Conservation (phyloP, 2,113 vertebrate genomes). For the Eonycteris spelaea region DNA sequence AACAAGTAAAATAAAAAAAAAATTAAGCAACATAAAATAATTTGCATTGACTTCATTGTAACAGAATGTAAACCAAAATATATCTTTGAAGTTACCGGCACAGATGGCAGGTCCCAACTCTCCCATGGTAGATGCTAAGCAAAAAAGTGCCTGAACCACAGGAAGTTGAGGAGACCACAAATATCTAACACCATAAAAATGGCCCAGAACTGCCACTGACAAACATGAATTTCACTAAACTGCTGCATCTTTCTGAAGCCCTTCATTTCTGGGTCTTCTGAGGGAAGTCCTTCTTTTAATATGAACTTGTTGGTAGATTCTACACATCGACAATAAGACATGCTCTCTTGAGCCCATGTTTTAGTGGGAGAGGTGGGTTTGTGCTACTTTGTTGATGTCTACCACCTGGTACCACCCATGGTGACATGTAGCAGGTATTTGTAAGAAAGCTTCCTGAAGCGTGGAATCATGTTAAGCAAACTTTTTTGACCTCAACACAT, state of each 20-base stretch:
- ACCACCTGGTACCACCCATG: background rate
- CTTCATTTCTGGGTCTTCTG: background rate
- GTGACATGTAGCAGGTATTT: background rate
- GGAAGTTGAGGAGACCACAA: slow-evolving; percentile 88
- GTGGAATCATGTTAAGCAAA: background rate
- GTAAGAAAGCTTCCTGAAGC: slow-evolving; percentile 3
- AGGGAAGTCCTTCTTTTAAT: background rate
- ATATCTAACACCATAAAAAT: slow-evolving; percentile 76
- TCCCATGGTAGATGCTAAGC: slow-evolving; percentile 87
- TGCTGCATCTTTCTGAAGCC: slow-evolving; percentile 26
- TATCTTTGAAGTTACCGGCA: slow-evolving; percentile 84
- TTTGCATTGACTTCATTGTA: slow-evolving; percentile 80
- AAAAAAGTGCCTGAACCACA: slow-evolving; percentile 76
- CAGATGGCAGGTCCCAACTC: slow-evolving; percentile 86
- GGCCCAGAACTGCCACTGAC: slow-evolving; percentile 69
- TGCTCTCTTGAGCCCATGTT: background rate
- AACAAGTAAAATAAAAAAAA: slow-evolving; percentile 64
- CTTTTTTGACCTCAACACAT: background rate
- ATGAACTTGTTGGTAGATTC: background rate
- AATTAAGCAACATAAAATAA: slow-evolving; percentile 65
- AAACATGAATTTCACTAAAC: slow-evolving; percentile 42
- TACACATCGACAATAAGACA: background rate
- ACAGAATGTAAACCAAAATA: slow-evolving; percentile 83
- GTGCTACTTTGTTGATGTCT: background rate
- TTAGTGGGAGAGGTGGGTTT: background rate